Evolutionary conservation across 2,113 vertebrate species (phyloP), one percentile per base, ranked within the genome.

Genomic region (Silurus meridionalis): DNA sequence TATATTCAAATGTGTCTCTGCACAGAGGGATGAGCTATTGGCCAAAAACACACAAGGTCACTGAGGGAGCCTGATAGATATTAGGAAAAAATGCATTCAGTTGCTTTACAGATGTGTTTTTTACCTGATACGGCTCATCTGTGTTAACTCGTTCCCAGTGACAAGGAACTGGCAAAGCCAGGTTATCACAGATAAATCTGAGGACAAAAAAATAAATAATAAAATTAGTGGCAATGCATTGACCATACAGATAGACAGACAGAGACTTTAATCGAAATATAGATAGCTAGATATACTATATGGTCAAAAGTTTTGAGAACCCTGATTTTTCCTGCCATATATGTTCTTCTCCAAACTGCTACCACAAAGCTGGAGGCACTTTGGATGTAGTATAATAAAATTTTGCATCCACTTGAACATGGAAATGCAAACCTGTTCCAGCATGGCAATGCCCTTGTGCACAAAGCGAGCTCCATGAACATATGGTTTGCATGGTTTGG

Each of bases 101-200:
- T 50, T 37, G 28, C 72, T 6, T 2, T 37, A 50, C 25, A 83
- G 61, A 79, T 37, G 60, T n/a, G 71, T 6, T 63, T 46, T 28
- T 17, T 91, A 98, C 98, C 96, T 99, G 98, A 89, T 96, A 99
- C 0, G 97, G 95, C 37, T 97, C 95, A 0, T 97, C 96, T 21
- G 95, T 95, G 46, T 98, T 97, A 91, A 99, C 96, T 88, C 96
- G 96, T 90, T 99, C 98, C 98, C 97, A 99, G 89, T 98, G 97
- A 5, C 96, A 94, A 0, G 98, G 98, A 85, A 98, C 91, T 63
- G 97, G 97, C 71, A 98, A 96, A 50, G 97, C 95, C 79, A 96
- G 95, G 83, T 99, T 98, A 93, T 97, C 97, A 94, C 97, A 98
- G 91, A 98, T 97, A 85, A 96, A 98, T 94, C 98, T 99, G 63